Conservation (phyloP, 2,888 invertebrate genomes). For the Archips xylosteana region DNA sequence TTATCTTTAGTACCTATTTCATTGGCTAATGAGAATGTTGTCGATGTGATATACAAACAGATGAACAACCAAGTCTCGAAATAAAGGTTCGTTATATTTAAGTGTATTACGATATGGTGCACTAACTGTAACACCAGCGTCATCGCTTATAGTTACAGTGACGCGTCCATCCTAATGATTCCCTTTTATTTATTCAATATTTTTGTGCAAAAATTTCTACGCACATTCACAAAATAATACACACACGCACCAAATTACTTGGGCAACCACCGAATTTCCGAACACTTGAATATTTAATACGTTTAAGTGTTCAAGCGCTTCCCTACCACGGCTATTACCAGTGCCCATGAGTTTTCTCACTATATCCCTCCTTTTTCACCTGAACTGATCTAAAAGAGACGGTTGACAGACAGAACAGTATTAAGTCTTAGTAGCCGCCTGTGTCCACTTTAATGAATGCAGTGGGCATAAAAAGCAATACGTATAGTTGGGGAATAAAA, state of each 20-base stretch:
- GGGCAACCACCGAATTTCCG: conserved; percentile 3
- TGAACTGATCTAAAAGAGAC: not conserved
- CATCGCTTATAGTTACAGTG: no score
- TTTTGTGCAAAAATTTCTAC: not conserved
- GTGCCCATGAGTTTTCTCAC: not conserved
- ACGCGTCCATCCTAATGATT: not conserved
- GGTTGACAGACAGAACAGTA: not conserved
- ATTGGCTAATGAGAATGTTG: no score
- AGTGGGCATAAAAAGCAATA: not conserved
- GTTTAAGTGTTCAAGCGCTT: conserved; percentile 23
- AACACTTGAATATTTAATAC: conserved; percentile 30
- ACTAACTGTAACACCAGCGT: not conserved
- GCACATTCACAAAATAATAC: conserved; percentile 1
- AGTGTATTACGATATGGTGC: no score
- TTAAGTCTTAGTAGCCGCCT: not conserved
- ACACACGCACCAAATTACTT: not conserved
- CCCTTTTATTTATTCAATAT: not conserved
- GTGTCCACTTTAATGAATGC: not conserved
- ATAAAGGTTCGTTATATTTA: no score
- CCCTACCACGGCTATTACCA: not conserved
- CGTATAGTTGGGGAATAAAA: not conserved
- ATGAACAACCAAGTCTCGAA: no score
- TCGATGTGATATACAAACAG: no score
- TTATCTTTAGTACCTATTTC: no score
- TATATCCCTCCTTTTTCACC: not conserved